A percentile compares a stretch with the other conserved stretches of the same genome.
phyloP scores from a whole-genome alignment of 2,888 invertebrate species.

The Drosophila neotestacea region DNA sequence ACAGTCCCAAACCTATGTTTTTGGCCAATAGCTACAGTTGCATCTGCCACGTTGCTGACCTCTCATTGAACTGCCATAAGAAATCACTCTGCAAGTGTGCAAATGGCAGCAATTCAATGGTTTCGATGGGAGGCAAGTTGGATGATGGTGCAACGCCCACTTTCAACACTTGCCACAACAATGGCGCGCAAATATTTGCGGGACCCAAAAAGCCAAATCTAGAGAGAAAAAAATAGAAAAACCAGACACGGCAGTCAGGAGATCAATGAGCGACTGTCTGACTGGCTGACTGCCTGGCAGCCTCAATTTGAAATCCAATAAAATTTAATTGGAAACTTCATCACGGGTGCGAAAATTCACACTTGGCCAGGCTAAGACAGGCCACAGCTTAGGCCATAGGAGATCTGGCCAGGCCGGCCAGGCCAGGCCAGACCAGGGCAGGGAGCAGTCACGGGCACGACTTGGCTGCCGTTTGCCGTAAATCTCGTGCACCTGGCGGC shows the following conservation, averaged over 20 bases:
- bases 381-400: conserved; percentile 9
- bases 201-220: conserved; percentile 23
- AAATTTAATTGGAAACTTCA: conserved; percentile 84
- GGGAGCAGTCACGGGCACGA: conserved; percentile 66
- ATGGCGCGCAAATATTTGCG: conserved; percentile 79
- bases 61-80: conserved; percentile 74
- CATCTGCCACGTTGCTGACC: conserved; percentile 73
- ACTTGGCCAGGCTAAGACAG: conserved; percentile 55
- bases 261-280: conserved; percentile 59
- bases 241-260: conserved; percentile 37
- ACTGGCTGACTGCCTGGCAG: conserved; percentile 51
- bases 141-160: conserved; percentile 60
- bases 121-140: conserved; percentile 7
- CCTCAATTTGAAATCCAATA: conserved; percentile 81
- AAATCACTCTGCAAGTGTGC: conserved; percentile 64
- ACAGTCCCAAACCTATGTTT: conserved; percentile 37
- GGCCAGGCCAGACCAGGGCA: conserved; percentile 42
- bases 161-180: conserved; percentile 78
- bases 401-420: conserved; percentile 12
- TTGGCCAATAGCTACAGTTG: conserved; percentile 42
- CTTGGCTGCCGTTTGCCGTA: conserved; percentile 78
- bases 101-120: conserved; percentile 29
- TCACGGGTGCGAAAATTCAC: conserved; percentile 83
- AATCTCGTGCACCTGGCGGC: conserved; percentile 77
- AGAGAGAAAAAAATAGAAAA: conserved; percentile 1